Conservation (phyloP, 2,797 vertebrate genomes). For the Cheirogaleus major region DNA sequence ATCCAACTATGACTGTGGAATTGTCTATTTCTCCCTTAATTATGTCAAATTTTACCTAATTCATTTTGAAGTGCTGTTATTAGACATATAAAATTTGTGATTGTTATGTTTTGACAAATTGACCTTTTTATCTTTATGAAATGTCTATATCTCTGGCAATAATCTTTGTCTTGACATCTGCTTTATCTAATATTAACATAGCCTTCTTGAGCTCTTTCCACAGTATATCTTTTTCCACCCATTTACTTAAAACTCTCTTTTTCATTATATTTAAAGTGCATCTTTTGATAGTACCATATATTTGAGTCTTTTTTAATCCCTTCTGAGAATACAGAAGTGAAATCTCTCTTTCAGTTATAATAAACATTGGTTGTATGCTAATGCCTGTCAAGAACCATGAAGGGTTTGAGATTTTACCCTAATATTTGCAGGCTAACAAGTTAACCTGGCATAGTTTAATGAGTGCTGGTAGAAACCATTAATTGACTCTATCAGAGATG, state of each 20-base stretch:
- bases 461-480: background rate
- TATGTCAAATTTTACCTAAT: constrained; percentile 10
- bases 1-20: background rate
- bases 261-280: background rate
- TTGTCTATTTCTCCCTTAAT: constrained; percentile 29
- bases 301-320: background rate
- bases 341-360: background rate
- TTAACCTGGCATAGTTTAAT: background rate
- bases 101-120: background rate
- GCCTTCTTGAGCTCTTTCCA: background rate
- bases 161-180: background rate
- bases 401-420: constrained; percentile 2
- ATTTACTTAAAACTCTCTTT: background rate
- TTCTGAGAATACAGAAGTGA: background rate
- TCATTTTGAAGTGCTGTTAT: constrained; percentile 3
- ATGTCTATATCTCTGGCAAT: background rate
- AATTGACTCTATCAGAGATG: background rate
- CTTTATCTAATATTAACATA: background rate
- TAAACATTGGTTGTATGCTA: background rate
- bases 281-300: background rate
- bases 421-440: background rate
- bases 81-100: background rate
- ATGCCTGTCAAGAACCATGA: background rate
- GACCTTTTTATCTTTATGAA: background rate
- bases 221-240: background rate